Percentiles rank a stretch among this genome's conserved stretches.
Evolutionary conservation across 2,888 invertebrate species (phyloP).

Genomic region (Andricus quercusramuli): DNA sequence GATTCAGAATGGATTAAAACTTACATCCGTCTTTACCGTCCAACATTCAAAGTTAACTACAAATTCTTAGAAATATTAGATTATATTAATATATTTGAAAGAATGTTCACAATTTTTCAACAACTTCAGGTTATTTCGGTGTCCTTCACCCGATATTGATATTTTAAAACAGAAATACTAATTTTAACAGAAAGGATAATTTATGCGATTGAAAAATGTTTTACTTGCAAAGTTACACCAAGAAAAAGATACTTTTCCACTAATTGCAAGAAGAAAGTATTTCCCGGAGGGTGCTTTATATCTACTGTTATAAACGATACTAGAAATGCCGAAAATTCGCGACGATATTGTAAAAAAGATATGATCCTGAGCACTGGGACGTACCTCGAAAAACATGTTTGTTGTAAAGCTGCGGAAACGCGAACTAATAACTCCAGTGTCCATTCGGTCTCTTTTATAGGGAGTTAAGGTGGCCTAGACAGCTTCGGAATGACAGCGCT

Average conservation of each 20-base stretch:
- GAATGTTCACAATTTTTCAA: no score
- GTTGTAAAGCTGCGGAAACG: slow-evolving; percentile 55
- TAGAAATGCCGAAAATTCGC: not conserved
- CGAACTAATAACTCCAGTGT: slow-evolving; percentile 61
- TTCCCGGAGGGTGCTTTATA: not conserved
- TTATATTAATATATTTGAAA: no score
- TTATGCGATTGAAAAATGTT: no score
- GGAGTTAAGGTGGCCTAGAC: slow-evolving; percentile 57
- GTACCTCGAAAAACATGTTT: slow-evolving; percentile 60
- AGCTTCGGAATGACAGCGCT: slow-evolving; percentile 56
- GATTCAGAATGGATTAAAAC: no score
- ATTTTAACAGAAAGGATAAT: no score
- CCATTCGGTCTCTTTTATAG: slow-evolving; percentile 61
- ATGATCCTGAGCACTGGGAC: slow-evolving; percentile 44
- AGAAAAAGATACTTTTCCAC: not conserved
- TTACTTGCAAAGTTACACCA: no score
- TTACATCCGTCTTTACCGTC: no score
- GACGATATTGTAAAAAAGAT: not conserved
- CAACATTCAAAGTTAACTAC: no score
- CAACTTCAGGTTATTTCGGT: no score
- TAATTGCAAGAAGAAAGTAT: not conserved
- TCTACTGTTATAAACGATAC: not conserved
- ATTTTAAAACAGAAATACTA: no score
- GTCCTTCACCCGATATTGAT: no score
- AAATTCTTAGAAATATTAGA: no score